Evolutionary conservation across 2,888 invertebrate genomes (phyloP), one percentile per base, ranked within the genome.

Genomic region (Leptopilina syphax): DNA sequence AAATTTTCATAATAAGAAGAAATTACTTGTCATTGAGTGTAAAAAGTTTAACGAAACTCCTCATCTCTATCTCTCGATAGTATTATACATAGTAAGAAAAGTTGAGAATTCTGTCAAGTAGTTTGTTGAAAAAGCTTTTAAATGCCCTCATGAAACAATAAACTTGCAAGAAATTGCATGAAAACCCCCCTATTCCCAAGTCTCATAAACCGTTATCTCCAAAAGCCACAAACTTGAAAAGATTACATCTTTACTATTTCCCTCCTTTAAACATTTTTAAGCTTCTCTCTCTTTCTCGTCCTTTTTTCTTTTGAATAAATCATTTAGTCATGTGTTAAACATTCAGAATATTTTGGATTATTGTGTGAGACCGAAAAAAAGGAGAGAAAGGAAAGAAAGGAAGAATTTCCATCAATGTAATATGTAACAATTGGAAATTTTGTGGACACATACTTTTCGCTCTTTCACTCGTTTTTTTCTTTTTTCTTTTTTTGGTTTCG

Each of bases 81-180:
- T 18, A 18, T 18, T 18, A 18, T 18, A 18, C 18, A 18, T 18
- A 18, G 18, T 18, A 18, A 18, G 18, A 18, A 18, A 18, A 18
- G 18, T 18, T 18, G 18, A 18, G 18, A 18, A 18, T 18, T n/a
- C 60, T 60, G 60, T 60, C 60, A 60, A 60, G n/a, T 60, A 60
- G 18, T 60, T 60, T 18, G 18, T 60, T 60, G 60, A 18, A 60
- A 60, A 60, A 60, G 60, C 60, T 60, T 60, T n/a, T 60, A 60
- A 60, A 60, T 60, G n/a, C 7, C 7, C 24, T 60, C 60, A 60
- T 60, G 60, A 60, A 60, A 60, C 60, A 60, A 60, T 60, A 60
- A 60, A 60, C 60, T 24, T 60, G 60, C 8, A 34, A 34, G 60
- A 60, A 60, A 60, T 60, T 60, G 60, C 60, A 60, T 60, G 60